Conservation (phyloP, 2,797 vertebrate species). For the Calcarius lapponicus region DNA sequence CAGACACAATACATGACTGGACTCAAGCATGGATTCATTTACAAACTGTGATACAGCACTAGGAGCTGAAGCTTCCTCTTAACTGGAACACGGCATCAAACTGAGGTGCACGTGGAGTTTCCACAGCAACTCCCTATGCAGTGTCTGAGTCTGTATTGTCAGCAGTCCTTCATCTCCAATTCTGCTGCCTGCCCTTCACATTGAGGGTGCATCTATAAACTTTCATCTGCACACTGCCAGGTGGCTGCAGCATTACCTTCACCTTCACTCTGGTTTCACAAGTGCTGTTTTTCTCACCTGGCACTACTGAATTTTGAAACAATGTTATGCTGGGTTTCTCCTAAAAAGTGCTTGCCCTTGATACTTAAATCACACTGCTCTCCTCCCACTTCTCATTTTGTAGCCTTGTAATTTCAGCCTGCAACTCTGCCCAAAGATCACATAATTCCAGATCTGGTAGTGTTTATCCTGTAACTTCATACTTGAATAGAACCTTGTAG, state of each 20-base stretch:
- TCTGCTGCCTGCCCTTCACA: background rate
- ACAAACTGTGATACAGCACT: background rate
- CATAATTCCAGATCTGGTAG: background rate
- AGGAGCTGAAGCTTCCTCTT: background rate
- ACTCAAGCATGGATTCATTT: background rate
- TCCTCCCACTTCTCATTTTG: background rate
- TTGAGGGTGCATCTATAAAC: background rate
- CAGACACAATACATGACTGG: background rate
- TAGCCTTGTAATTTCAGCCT: background rate
- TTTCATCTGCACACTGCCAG: background rate
- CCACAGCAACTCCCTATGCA: background rate
- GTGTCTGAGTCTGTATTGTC: background rate
- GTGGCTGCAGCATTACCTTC: background rate
- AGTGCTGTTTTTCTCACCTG: background rate
- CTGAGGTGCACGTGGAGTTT: accelerated
- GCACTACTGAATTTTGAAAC: background rate
- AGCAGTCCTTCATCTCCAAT: background rate
- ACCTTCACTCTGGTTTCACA: background rate
- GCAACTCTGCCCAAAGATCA: background rate
- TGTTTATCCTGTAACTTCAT: background rate
- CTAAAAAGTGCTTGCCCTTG: background rate
- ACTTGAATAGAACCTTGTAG: background rate
- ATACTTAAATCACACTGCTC: background rate
- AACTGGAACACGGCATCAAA: background rate
- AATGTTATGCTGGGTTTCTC: background rate